Conservation (phyloP, 1,140 invertebrate species). For the Euwallacea similis region DNA sequence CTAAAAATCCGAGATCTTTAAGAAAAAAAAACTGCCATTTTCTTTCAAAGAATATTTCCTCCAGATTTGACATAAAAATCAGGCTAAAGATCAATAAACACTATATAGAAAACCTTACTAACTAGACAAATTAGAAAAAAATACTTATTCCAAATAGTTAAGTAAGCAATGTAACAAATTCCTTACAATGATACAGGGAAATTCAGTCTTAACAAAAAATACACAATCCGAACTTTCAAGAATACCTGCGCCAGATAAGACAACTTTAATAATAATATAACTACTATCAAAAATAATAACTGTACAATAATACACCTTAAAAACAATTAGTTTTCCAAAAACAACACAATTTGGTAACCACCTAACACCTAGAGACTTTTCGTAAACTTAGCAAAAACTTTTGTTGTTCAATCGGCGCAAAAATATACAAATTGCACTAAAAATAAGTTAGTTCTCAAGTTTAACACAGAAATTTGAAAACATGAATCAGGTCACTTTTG, state of each 20-base stretch:
- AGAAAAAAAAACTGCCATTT: constrained; percentile 8
- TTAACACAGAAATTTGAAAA: no score
- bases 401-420: neutral
- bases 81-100: no score
- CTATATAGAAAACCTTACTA: no score
- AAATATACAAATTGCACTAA: no score
- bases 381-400: neutral
- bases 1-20: neutral
- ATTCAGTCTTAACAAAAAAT: constrained; percentile 49
- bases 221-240: constrained; percentile 35
- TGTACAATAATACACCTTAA: constrained; percentile 1
- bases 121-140: no score
- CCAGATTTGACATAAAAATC: no score
- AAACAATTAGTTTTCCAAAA: constrained; percentile 29
- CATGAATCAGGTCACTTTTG: no score
- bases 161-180: constrained; percentile 6
- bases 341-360: constrained; percentile 36
- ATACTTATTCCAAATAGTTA: no score
- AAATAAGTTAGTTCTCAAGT: no score
- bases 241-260: neutral
- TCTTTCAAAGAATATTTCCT: constrained; percentile 17
- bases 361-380: constrained; percentile 22
- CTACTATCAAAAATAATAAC: constrained; percentile 5
- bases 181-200: constrained; percentile 24
- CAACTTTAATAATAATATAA: neutral